Evolutionary conservation across 2,888 invertebrate species (phyloP).

Genomic region (Gymnoscelis rufifasciata): DNA sequence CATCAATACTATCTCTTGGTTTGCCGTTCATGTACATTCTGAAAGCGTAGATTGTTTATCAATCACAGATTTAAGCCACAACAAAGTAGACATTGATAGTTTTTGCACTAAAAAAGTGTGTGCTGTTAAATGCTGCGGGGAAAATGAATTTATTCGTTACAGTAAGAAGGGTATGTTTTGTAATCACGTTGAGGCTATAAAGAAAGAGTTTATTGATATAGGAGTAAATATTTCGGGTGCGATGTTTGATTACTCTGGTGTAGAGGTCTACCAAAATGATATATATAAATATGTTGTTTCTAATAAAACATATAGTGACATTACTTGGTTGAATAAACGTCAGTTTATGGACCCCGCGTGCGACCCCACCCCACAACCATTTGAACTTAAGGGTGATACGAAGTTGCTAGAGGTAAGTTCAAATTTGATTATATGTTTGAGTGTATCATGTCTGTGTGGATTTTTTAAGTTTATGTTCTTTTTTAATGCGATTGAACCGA

Average conservation of each 20-base stretch:
- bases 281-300: constrained; percentile 4
- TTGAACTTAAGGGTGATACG: background rate
- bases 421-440: too few species aligned
- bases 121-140: constrained; percentile 18
- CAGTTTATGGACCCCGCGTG: background rate
- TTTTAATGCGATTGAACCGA: too few species aligned
- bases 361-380: background rate
- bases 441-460: too few species aligned
- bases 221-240: background rate
- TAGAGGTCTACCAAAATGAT: constrained; percentile 7
- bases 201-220: background rate
- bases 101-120: constrained; percentile 11
- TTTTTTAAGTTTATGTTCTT: too few species aligned
- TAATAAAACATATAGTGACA: constrained; percentile 4
- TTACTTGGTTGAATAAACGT: constrained; percentile 1
- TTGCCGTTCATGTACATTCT: too few species aligned
- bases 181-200: too few species aligned
- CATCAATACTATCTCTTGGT: too few species aligned
- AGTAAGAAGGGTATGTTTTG: background rate
- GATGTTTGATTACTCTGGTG: constrained; percentile 1
- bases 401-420: constrained; percentile 10
- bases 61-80: constrained; percentile 3
- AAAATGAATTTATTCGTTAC: constrained; percentile 10
- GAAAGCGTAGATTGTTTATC: background rate
- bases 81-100: background rate